Percentiles rank a stretch among this genome's conserved stretches.
Conservation (phyloP, 2,113 vertebrate species). For the Aspiorhynchus laticeps region DNA sequence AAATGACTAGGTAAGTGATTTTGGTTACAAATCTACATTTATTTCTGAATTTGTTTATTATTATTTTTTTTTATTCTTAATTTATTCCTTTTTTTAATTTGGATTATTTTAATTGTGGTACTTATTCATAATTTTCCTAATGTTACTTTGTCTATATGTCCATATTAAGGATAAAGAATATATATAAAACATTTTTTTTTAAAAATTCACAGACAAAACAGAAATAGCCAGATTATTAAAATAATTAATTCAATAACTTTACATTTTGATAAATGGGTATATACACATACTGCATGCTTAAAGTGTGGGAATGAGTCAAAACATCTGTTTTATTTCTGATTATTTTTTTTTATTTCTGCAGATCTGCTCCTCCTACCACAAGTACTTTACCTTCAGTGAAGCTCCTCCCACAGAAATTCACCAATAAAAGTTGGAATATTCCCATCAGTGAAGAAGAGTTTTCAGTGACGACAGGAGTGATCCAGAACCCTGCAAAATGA, state of each 20-base stretch:
- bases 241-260: not conserved
- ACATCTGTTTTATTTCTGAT: not conserved
- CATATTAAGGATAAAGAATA: too few relatives aligned
- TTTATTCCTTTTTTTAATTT: not conserved
- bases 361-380: not conserved
- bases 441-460: not conserved
- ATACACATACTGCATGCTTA: not conserved
- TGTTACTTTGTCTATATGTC: too few relatives aligned
- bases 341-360: not conserved
- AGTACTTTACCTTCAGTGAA: not conserved
- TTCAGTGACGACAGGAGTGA: not conserved
- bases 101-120: not conserved
- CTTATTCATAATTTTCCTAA: too few relatives aligned
- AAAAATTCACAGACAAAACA: too few relatives aligned
- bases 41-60: not conserved
- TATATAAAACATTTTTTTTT: too few relatives aligned
- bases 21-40: not conserved
- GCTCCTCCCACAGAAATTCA: not conserved
- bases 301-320: not conserved
- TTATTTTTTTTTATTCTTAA: not conserved
- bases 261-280: not conserved
- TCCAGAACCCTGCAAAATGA: not conserved
- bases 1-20: not conserved
- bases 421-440: not conserved
- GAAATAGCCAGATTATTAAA: too few relatives aligned